phyloP scores from a whole-genome alignment of 2,113 vertebrate species.

The Microcebus ravelobensis region DNA sequence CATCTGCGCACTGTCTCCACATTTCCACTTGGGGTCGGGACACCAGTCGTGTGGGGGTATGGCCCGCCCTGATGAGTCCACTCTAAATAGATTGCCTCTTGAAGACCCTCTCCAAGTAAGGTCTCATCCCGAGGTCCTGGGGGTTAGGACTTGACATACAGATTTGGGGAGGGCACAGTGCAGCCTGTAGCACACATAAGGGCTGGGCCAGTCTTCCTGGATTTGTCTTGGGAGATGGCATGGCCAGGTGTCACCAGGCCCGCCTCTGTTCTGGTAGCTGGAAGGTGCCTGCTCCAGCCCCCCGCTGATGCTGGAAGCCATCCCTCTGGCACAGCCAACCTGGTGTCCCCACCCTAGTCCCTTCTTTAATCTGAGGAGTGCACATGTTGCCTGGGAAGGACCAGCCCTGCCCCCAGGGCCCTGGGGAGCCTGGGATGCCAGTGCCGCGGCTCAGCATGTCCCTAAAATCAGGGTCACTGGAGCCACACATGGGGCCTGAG shows the following conservation, averaged over 20 bases:
- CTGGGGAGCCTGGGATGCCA: not conserved
- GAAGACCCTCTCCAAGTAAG: not conserved
- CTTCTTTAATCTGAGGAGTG: not conserved
- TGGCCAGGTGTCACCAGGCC: not conserved
- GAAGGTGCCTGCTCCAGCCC: not conserved
- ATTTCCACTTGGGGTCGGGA: not conserved
- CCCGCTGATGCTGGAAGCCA: not conserved
- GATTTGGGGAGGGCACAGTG: not conserved
- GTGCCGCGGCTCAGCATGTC: accelerated
- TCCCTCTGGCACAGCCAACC: not conserved
- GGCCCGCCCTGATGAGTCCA: accelerated
- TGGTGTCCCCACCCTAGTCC: not conserved
- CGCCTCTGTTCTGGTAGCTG: not conserved
- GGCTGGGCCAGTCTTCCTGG: not conserved
- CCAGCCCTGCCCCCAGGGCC: not conserved
- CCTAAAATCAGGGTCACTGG: not conserved
- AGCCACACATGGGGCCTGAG: not conserved
- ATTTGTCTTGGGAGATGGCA: not conserved
- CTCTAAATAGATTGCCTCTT: not conserved
- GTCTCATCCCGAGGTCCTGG: not conserved
- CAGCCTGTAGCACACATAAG: not conserved
- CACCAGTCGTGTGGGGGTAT: not conserved
- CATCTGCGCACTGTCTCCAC: not conserved
- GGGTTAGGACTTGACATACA: not conserved
- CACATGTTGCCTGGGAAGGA: not conserved